These are phyloP conservation scores for Manis javanica DNA, from an alignment of 2,797 vertebrate species.

Conservation along the genomic window DNA sequence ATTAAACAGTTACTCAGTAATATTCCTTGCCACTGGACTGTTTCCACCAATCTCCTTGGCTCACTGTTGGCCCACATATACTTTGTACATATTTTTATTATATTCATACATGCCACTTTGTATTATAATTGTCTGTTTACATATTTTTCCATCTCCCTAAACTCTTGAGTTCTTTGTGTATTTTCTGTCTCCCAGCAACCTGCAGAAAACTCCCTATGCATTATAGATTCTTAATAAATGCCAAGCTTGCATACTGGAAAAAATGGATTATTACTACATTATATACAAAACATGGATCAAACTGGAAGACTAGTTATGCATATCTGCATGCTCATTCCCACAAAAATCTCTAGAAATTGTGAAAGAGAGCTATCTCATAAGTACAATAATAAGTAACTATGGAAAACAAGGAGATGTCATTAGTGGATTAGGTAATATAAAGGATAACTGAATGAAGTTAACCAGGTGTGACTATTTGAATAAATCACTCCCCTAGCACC, in stretches of 20 bases:
- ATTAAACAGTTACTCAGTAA: background rate
- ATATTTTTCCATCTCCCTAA: background rate
- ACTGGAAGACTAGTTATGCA: background rate
- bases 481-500: background rate
- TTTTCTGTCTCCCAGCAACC: background rate
- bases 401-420: background rate
- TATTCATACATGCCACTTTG: background rate
- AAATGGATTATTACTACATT: background rate
- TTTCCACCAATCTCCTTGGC: background rate
- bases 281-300: background rate
- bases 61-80: background rate
- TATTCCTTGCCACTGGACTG: background rate
- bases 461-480: background rate
- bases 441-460: background rate
- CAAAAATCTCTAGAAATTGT: slow-evolving; percentile 9
- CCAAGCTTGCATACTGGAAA: background rate
- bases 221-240: background rate
- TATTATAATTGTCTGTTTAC: background rate
- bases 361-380: background rate
- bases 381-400: background rate
- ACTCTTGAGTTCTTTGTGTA: background rate
- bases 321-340: background rate
- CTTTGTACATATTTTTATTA: background rate
- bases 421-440: background rate
- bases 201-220: background rate